These are phyloP conservation scores for Oxystoma pomonae DNA, from an alignment of 2,888 invertebrate species.

Conservation along the genomic window DNA sequence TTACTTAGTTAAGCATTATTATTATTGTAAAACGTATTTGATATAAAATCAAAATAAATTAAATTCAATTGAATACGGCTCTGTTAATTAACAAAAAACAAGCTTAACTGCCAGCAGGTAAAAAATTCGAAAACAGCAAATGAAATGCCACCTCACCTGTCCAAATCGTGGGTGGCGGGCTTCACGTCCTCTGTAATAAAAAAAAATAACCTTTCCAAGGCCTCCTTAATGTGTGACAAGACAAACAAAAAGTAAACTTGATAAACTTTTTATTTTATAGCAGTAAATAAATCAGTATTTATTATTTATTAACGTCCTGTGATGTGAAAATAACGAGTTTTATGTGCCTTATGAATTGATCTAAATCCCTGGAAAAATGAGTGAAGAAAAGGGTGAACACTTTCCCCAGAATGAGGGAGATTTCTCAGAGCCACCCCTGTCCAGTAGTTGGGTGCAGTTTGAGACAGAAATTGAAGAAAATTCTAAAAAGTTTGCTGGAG, in stretches of 20 bases:
- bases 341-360: neutral
- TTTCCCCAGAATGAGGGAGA: neutral
- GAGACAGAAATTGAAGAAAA: slow-evolving; percentile 39
- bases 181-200: neutral
- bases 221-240: neutral
- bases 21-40: too few species aligned
- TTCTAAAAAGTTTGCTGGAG: slow-evolving; percentile 1
- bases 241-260: neutral
- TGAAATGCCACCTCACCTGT: neutral
- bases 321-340: neutral
- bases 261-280: neutral
- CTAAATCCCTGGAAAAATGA: neutral
- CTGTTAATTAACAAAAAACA: too few species aligned
- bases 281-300: too few species aligned
- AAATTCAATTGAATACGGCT: too few species aligned
- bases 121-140: too few species aligned
- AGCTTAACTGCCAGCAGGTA: too few species aligned
- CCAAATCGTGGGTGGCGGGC: neutral
- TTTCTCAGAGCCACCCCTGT: slow-evolving; percentile 32
- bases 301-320: neutral
- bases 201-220: neutral
- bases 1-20: too few species aligned
- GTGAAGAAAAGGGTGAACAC: neutral
- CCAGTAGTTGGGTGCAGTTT: slow-evolving; percentile 47
- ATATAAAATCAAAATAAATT: too few species aligned